Evolutionary conservation across 2,113 vertebrate species (phyloP), one percentile per base, ranked within the genome.

Genomic region (Vulpes vulpes): DNA sequence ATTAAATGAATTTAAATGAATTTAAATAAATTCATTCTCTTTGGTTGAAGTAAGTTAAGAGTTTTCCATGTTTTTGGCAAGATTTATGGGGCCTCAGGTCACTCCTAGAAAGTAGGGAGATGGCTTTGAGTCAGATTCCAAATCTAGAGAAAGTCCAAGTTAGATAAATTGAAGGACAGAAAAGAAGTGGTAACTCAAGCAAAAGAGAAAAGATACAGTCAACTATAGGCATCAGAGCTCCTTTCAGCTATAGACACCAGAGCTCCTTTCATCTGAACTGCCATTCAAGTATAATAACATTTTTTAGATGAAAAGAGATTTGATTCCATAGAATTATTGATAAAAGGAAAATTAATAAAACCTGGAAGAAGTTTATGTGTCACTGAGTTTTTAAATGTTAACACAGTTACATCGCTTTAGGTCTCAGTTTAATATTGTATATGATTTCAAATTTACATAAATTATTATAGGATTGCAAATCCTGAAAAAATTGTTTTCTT

Each of bases 371-470:
- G 7, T 32, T 6, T 43, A 1, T 64, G 12, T 85, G 22, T 67
- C 85, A 71, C 19, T 86, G 32, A 81, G 23, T 64, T 82, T 57
- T 65, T 71, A 49, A 92, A 55, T 59, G 25, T 88, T 97, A 96
- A 86, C 11, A 9, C 4, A 97, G 43, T 92, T 95, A 73, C 2
- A 4, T 51, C 69, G 9, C 30, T 94, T 86, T 94, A 94, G 22
- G n/a, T 79, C 9, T 80, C 7, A 1, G 35, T 43, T 95, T 86
- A 79, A 69, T 67, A 11, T 23, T 60, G 15, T 55, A 43, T 35
- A 3, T 8, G 65, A 64, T 83, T 97, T 93, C 8, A 95, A 64
- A 69, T 65, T 84, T 95, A 38, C 51, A 11, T 67, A 90, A 89
- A 89, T 92, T 69, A 55, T 67, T 43, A 62, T 14, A 62, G 2